These are phyloP conservation scores for Sphaeramia orbicularis DNA, from an alignment of 2,797 vertebrate genomes.

Conservation along the genomic window DNA sequence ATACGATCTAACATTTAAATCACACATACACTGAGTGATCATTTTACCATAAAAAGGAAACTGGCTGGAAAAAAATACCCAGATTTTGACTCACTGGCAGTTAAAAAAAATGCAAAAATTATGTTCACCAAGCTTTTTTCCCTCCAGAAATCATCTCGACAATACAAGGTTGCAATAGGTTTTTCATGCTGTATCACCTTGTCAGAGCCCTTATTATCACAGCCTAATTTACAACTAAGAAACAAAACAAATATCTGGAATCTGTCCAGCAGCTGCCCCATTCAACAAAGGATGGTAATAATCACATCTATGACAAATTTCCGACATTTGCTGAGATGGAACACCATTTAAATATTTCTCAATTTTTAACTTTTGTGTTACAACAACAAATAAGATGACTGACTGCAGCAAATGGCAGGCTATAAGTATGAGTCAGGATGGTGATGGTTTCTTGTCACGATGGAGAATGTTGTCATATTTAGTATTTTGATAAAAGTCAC, in stretches of 20 bases:
- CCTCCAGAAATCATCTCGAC: not conserved
- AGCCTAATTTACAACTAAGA: slow-evolving; percentile 6
- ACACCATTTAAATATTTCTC: not conserved
- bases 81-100: no score
- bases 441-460: not conserved
- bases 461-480: not conserved
- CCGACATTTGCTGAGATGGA: slow-evolving; percentile 13
- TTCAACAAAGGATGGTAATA: slow-evolving; percentile 29
- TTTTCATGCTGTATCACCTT: slow-evolving; percentile 1
- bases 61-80: no score
- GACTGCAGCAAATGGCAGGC: slow-evolving; percentile 6
- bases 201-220: slow-evolving; percentile 28
- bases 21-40: no score
- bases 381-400: slow-evolving; percentile 14
- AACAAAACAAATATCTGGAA: slow-evolving; percentile 32
- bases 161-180: not conserved
- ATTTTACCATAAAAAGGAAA: no score
- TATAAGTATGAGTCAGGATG: not conserved
- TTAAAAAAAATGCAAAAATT: no score
- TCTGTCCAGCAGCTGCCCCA: slow-evolving; percentile 31
- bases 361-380: not conserved
- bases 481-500: slow-evolving; percentile 5
- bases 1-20: no score
- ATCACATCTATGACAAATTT: slow-evolving; percentile 28
- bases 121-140: not conserved